These are phyloP conservation scores for Drosophila acutilabella DNA, from an alignment of 2,888 invertebrate genomes.

Conservation along the genomic window DNA sequence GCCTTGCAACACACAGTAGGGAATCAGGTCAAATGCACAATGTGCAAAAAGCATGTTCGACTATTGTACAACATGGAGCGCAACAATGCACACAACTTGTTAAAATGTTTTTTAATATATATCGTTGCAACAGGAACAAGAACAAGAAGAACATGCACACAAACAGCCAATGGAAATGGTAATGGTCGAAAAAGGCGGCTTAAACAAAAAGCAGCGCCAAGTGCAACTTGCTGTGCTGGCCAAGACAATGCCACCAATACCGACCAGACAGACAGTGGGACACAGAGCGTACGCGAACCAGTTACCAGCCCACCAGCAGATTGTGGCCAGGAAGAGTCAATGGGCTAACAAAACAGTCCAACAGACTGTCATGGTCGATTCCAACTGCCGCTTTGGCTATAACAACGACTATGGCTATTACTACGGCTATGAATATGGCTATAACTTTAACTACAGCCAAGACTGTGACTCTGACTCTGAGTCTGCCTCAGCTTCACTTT, in stretches of 20 bases:
- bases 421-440: background rate
- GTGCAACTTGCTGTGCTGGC: constrained; percentile 57
- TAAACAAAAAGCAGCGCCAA: constrained; percentile 62
- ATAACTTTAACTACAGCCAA: background rate
- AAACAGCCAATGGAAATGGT: constrained; percentile 40
- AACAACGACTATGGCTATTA: background rate
- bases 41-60: constrained; percentile 68
- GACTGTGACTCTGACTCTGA: background rate
- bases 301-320: constrained; percentile 39
- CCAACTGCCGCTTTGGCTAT: constrained; percentile 8
- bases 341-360: constrained; percentile 5
- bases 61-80: constrained; percentile 56
- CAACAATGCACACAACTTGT: constrained; percentile 63
- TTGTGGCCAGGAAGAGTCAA: constrained; percentile 29
- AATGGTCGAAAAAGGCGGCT: constrained; percentile 49
- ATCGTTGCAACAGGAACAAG: constrained; percentile 37
- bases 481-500: constrained; percentile 29
- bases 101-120: constrained; percentile 54
- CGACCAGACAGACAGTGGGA: constrained; percentile 8
- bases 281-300: constrained; percentile 27
- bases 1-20: constrained; percentile 36
- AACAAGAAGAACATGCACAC: constrained; percentile 45
- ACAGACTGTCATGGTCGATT: constrained; percentile 32
- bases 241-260: constrained; percentile 69
- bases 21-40: constrained; percentile 73